These are phyloP conservation scores for Leptopilina boulardi DNA, from an alignment of 1,140 invertebrate species.

Conservation along the genomic window DNA sequence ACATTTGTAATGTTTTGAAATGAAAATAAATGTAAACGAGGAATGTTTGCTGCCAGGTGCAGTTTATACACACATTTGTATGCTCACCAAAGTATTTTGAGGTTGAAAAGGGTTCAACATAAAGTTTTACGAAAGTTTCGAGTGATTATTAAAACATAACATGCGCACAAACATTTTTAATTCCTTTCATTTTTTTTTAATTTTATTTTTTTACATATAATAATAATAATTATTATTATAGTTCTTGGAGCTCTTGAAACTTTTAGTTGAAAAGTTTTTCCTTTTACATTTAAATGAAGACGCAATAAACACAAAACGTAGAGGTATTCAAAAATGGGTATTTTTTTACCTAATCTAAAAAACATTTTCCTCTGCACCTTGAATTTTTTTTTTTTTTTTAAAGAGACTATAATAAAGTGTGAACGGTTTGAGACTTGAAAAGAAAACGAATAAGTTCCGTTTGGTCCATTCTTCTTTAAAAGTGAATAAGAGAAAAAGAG, in stretches of 20 bases:
- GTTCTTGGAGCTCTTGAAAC: background rate
- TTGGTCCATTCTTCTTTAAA: background rate
- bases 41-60: slow-evolving; percentile 5
- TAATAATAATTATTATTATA: no score
- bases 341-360: background rate
- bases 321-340: no score
- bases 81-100: slow-evolving; percentile 17
- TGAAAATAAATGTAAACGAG: slow-evolving; percentile 9
- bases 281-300: no score
- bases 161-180: background rate
- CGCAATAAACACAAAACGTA: no score
- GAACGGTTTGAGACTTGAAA: background rate
- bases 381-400: background rate
- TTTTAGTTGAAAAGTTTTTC: background rate
- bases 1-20: background rate
- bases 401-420: background rate
- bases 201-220: background rate
- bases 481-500: background rate
- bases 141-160: slow-evolving; percentile 15
- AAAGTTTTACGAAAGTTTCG: background rate
- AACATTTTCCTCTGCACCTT: background rate
- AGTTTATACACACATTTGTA: slow-evolving; percentile 9
- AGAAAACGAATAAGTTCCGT: slow-evolving; percentile 5
- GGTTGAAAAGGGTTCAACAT: slow-evolving; percentile 12
- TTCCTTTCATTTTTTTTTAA: background rate